Evolutionary conservation across 2,888 invertebrate genomes (phyloP).

Genomic region (Trachelus iudaicus): DNA sequence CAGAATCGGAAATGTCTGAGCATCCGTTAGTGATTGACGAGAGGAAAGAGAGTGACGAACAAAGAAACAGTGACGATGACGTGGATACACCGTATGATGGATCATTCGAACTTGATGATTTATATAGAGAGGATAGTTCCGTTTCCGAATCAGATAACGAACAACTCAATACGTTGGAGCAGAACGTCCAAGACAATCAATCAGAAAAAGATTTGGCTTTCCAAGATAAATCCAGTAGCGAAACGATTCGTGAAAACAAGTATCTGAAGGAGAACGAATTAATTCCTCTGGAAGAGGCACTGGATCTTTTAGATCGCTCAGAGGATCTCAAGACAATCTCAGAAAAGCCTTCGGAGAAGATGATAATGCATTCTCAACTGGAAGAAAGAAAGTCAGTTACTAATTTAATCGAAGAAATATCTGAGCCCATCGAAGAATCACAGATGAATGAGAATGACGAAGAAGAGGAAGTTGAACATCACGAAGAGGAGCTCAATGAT

Average conservation of each 20-base stretch:
- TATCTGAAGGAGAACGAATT: constrained; percentile 30
- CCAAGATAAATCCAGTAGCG: neutral
- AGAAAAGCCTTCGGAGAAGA: constrained; percentile 18
- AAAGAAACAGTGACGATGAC: constrained; percentile 54
- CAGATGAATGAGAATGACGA: constrained; percentile 23
- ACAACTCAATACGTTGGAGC: constrained; percentile 22
- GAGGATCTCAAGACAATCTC: constrained; percentile 31
- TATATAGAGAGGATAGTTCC: constrained; percentile 58
- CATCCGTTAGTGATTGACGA: constrained; percentile 59
- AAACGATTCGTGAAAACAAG: constrained; percentile 9
- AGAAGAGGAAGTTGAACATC: constrained; percentile 29
- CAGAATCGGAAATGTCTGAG: constrained; percentile 58
- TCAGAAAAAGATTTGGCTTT: neutral
- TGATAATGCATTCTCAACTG: constrained; percentile 8
- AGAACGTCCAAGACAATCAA: constrained; percentile 12
- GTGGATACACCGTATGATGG: constrained; percentile 49
- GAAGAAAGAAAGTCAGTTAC: constrained; percentile 10
- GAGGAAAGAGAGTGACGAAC: constrained; percentile 47
- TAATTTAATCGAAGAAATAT: constrained; percentile 2
- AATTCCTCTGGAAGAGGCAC: constrained; percentile 55
- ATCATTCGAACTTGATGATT: constrained; percentile 49
- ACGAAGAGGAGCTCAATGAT: constrained; percentile 53
- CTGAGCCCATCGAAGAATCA: neutral
- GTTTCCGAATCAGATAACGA: constrained; percentile 52
- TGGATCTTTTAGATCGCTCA: constrained; percentile 49